A percentile compares a stretch with the other conserved stretches of the same genome.
These are phyloP conservation scores for Bagarius yarrelli DNA, from an alignment of 2,113 vertebrate species.

Conservation along the genomic window DNA sequence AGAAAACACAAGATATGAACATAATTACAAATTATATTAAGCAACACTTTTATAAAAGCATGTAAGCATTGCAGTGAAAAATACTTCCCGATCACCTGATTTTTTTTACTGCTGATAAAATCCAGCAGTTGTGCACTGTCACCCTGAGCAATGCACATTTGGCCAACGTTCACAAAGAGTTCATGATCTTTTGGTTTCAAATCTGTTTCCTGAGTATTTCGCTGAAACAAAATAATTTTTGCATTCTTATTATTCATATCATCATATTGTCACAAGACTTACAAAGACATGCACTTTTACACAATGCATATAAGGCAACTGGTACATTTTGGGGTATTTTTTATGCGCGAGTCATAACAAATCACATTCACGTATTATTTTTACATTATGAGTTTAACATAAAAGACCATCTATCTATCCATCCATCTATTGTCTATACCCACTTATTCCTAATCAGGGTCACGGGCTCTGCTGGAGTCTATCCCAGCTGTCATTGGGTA, in stretches of 20 bases:
- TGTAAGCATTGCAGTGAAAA: neutral
- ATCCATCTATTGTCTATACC: too few relatives aligned
- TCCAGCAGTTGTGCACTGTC: constrained; percentile 73
- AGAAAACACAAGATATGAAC: neutral
- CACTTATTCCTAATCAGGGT: too few relatives aligned
- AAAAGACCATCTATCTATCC: too few relatives aligned
- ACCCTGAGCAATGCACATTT: constrained; percentile 79
- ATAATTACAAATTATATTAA: neutral
- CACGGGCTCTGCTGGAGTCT: too few relatives aligned
- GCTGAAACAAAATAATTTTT: constrained; percentile 62
- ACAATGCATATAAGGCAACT: neutral
- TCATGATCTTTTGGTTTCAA: constrained; percentile 85
- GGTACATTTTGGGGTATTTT: neutral
- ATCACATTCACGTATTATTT: neutral
- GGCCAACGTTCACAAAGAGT: constrained; percentile 77
- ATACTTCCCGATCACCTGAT: constrained; percentile 73
- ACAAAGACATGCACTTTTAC: neutral
- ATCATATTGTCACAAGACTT: neutral
- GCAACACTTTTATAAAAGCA: neutral
- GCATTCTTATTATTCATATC: neutral
- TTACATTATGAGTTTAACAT: neutral
- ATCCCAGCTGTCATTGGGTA: too few relatives aligned
- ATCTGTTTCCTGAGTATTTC: constrained; percentile 76
- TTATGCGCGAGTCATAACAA: neutral
- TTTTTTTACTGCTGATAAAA: constrained; percentile 83